Conservation (phyloP, 2,113 vertebrate genomes). For the rat (Rattus norvegicus) region GRCr8 NC_086024.1:29056001-29056500, state of each 20-base stretch:
- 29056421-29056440: not conserved
- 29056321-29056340: not conserved
- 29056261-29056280: not conserved
- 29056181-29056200: not conserved
- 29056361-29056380: not conserved
- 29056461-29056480: not conserved
- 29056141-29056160: not conserved
- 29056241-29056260: not conserved
- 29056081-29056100: not conserved
- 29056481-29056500: not conserved
- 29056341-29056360: not conserved
- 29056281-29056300: not conserved
- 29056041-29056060: not conserved
- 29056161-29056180: not conserved
- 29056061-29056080: not conserved
- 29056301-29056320: not conserved
- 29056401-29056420: not conserved
- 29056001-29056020: not conserved
- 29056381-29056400: not conserved
- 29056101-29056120: not conserved
- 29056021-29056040: not conserved
- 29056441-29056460: conserved; percentile 12
- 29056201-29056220: not conserved
- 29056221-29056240: not conserved
- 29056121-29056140: not conserved